Evolutionary conservation across 2,888 invertebrate genomes (phyloP).

Genomic region (Meloe dianella): DNA sequence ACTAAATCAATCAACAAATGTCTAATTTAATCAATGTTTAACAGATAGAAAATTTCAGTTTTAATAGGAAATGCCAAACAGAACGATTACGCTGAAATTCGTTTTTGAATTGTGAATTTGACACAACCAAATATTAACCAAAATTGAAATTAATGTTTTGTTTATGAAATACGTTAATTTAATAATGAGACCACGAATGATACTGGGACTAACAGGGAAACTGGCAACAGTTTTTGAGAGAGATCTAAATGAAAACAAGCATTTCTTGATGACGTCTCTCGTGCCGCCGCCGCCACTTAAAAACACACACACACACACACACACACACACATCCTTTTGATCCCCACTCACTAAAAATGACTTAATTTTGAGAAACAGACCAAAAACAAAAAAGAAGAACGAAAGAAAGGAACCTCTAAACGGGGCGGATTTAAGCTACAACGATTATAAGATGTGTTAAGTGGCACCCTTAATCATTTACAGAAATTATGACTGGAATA

Average conservation of each 20-base stretch:
- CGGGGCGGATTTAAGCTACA: constrained; percentile 48
- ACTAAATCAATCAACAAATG: constrained; percentile 15
- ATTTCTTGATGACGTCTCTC: constrained; percentile 44
- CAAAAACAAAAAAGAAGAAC: no score
- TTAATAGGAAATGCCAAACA: constrained; percentile 17
- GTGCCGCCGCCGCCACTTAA: constrained; percentile 36
- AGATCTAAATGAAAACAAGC: constrained; percentile 31
- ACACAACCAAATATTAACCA: constrained; percentile 45
- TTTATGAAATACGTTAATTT: constrained; percentile 52
- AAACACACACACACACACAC: constrained; percentile 29
- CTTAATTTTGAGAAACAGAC: constrained; percentile 43
- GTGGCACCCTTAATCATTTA: constrained; percentile 41
- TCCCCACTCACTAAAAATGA: constrained; percentile 45
- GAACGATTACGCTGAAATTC: neutral
- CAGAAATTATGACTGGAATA: constrained; percentile 49
- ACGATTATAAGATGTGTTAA: constrained; percentile 43
- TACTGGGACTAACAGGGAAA: constrained; percentile 44
- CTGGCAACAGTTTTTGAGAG: constrained; percentile 50
- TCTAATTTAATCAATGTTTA: neutral
- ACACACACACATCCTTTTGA: constrained; percentile 13
- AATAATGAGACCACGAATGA: constrained; percentile 50
- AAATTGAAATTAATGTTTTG: constrained; percentile 57
- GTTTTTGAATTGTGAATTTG: constrained; percentile 40
- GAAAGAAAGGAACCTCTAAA: no score
- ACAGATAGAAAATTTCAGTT: constrained; percentile 32